Evolutionary conservation across 2,113 vertebrate species (phyloP).

Genomic region (Crotalus horridus): DNA sequence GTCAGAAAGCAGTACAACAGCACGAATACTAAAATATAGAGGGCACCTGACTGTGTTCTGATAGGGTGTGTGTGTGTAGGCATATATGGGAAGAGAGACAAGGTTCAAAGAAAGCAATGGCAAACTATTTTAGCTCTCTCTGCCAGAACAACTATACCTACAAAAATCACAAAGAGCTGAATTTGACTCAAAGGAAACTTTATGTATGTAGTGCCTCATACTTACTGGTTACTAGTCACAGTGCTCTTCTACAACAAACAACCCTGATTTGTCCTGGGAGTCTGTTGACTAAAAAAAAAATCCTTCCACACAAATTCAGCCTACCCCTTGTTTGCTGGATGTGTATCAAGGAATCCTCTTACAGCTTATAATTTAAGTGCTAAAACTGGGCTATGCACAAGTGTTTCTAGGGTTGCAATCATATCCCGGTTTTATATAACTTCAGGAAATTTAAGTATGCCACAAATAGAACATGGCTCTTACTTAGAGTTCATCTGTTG

Average conservation of each 20-base stretch:
- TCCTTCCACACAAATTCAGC: slow-evolving; percentile 8
- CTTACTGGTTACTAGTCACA: neutral
- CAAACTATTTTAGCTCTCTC: neutral
- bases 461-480: slow-evolving; percentile 20
- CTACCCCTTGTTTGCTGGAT: slow-evolving; percentile 38
- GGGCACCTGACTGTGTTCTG: neutral
- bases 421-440: slow-evolving; percentile 32
- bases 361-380: slow-evolving; percentile 64
- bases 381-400: slow-evolving; percentile 59
- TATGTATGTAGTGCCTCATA: neutral
- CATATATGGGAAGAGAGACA: neutral
- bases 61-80: neutral
- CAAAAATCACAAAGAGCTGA: neutral
- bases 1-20: neutral
- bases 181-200: neutral
- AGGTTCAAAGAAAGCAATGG: neutral
- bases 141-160: neutral
- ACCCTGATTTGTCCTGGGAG: neutral
- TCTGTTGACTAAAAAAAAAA: fast-evolving
- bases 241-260: neutral
- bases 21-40: neutral
- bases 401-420: slow-evolving; percentile 27
- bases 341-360: slow-evolving; percentile 38
- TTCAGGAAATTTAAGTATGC: slow-evolving; percentile 42
- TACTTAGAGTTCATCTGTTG: slow-evolving; percentile 34